Percentiles rank a stretch among this genome's conserved stretches.
Conservation (phyloP, 37 sponge, comb jelly and placozoan genomes). For the Geodia barretti region DNA sequence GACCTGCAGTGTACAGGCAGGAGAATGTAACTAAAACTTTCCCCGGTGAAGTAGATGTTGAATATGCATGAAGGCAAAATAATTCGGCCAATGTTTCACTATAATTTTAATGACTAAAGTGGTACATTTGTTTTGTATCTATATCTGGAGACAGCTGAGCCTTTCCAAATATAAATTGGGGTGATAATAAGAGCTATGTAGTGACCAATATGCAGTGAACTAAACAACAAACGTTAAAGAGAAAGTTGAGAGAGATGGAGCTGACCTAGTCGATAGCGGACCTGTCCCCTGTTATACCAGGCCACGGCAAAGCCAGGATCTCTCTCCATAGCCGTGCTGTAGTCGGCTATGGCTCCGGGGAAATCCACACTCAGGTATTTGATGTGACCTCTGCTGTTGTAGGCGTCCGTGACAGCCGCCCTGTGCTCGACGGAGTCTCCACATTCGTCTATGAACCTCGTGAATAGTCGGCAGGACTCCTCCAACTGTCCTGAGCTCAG, state of each 20-base stretch:
- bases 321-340: constrained; percentile 66
- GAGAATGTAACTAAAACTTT: not conserved
- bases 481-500: constrained; percentile 30
- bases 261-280: constrained; percentile 90
- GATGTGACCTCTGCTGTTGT: constrained; percentile 86
- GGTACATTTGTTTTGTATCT: no score
- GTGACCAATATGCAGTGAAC: no score
- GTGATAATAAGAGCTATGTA: no score
- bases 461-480: constrained; percentile 11
- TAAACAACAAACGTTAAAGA: no score
- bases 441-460: constrained; percentile 19
- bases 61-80: not conserved
- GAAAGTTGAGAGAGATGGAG: no score
- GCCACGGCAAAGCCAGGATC: constrained; percentile 75
- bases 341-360: constrained; percentile 86
- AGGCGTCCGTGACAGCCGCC: constrained; percentile 59
- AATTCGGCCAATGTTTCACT: not conserved
- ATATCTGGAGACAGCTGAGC: no score
- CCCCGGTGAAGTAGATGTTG: no score
- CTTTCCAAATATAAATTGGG: no score
- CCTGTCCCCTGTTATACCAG: constrained; percentile 92
- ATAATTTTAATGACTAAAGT: not conserved
- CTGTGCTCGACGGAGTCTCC: not conserved
- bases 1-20: not conserved
- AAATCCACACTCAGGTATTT: constrained; percentile 87